Evolutionary conservation across 2,888 invertebrate species (phyloP).

Genomic region (Latrodectus elegans): DNA sequence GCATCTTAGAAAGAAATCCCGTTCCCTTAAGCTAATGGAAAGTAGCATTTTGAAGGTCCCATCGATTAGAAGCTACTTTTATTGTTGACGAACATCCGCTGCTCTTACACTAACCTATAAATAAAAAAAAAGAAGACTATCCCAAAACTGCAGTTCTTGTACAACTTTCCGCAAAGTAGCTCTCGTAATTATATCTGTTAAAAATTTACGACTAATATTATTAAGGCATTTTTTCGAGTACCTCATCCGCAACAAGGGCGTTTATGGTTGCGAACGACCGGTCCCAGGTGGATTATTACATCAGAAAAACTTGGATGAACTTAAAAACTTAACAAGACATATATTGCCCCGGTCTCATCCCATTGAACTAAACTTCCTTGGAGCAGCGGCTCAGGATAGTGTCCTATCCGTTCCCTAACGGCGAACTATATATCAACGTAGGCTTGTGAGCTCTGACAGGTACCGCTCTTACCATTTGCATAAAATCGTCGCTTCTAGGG

Average conservation of each 20-base stretch:
- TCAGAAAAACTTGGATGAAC: slow-evolving; percentile 60
- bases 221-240: slow-evolving; percentile 59
- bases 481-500: slow-evolving; percentile 60
- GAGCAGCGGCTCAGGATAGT: slow-evolving; percentile 30
- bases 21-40: slow-evolving; percentile 42
- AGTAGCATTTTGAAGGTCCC: slow-evolving; percentile 47
- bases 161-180: slow-evolving; percentile 38
- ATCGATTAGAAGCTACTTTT: slow-evolving; percentile 62
- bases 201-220: slow-evolving; percentile 69
- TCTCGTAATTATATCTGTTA: slow-evolving; percentile 68
- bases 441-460: slow-evolving; percentile 57
- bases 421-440: slow-evolving; percentile 57
- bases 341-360: slow-evolving; percentile 52
- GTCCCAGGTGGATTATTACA: slow-evolving; percentile 67
- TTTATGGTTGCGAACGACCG: slow-evolving; percentile 60
- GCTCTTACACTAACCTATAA: slow-evolving; percentile 28
- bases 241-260: slow-evolving; percentile 55
- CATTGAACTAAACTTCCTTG: slow-evolving; percentile 38
- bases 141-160: slow-evolving; percentile 55
- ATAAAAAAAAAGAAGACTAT: slow-evolving; percentile 35
- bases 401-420: slow-evolving; percentile 52
- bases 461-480: slow-evolving; percentile 64
- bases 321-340: slow-evolving; percentile 66
- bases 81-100: slow-evolving; percentile 60
- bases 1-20: slow-evolving; percentile 28